A percentile compares a stretch with the other conserved stretches of the same genome.
phyloP scores from a whole-genome alignment of 2,797 vertebrate species.

The Otolemur crassicaudatus region DNA sequence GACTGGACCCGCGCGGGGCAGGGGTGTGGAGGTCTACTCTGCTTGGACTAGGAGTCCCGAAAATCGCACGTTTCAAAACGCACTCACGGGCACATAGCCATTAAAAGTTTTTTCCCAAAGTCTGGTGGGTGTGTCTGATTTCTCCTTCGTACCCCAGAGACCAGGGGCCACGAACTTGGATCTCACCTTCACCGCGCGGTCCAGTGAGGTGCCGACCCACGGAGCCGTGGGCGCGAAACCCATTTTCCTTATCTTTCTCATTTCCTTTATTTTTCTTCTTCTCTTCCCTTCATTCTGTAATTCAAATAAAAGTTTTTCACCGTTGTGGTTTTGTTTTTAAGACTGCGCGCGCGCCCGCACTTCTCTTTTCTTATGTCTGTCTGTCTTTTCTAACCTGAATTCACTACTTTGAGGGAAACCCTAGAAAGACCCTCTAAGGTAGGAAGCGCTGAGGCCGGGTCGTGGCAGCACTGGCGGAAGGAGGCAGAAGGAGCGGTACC shows the following conservation, averaged over 20 bases:
- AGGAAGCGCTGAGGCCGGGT: background rate
- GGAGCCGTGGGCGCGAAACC: background rate
- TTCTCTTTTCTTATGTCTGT: background rate
- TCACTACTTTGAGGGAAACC: conserved; percentile 3
- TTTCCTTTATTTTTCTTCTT: background rate
- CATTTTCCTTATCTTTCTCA: background rate
- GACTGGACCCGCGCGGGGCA: accelerated
- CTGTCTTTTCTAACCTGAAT: background rate
- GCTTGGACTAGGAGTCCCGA: background rate
- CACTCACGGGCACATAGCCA: background rate
- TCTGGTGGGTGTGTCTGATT: background rate
- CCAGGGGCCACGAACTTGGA: background rate
- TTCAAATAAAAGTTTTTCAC: conserved; percentile 27
- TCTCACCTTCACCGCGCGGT: background rate
- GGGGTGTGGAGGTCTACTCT: background rate
- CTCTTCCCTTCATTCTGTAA: background rate
- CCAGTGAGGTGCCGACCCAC: background rate
- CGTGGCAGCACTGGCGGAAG: background rate
- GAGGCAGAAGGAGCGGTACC: background rate
- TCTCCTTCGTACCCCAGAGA: background rate
- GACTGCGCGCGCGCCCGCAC: background rate
- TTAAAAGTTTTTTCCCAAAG: conserved; percentile 3
- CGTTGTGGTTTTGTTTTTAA: conserved; percentile 22
- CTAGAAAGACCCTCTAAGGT: background rate
- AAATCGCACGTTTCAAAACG: background rate